Conservation (phyloP, 1,140 invertebrate genomes). For the Neodiprion virginianus region DNA sequence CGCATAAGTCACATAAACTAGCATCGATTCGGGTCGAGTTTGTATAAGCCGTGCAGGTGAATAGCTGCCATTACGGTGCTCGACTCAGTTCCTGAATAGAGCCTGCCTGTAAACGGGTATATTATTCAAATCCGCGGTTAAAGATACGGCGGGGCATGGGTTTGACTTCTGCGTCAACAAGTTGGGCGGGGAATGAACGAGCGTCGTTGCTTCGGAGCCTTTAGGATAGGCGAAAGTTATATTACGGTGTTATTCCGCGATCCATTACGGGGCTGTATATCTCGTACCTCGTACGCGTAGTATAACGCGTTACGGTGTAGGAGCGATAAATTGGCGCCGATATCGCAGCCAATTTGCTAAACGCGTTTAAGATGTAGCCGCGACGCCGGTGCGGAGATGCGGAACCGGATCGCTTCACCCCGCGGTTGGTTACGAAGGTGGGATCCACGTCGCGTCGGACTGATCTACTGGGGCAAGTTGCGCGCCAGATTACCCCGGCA, state of each 20-base stretch:
- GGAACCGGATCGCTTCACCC: constrained; percentile 26
- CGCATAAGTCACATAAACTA: no score
- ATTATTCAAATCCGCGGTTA: constrained; percentile 54
- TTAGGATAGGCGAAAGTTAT: neutral
- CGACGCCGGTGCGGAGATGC: constrained; percentile 18
- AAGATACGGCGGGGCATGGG: constrained; percentile 29
- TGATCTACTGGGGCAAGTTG: constrained; percentile 39
- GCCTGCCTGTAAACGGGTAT: constrained; percentile 51
- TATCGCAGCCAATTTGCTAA: constrained; percentile 53
- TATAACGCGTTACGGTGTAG: neutral
- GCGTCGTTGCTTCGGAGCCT: neutral
- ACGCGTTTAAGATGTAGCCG: constrained; percentile 48
- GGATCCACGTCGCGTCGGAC: neutral
- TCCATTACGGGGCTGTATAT: no score
- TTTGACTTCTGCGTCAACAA: constrained; percentile 37
- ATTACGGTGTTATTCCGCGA: no score
- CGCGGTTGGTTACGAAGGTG: constrained; percentile 26
- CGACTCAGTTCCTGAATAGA: constrained; percentile 13
- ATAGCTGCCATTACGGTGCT: constrained; percentile 47
- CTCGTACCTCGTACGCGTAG: no score
- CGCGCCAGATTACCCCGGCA: constrained; percentile 37
- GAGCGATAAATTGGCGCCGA: constrained; percentile 53
- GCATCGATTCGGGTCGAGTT: neutral
- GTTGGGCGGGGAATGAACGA: neutral
- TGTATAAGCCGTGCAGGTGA: constrained; percentile 29